Base-by-base conservation (phyloP, 2,888 invertebrate genomes). In the Eristalis pertinax region DNA sequence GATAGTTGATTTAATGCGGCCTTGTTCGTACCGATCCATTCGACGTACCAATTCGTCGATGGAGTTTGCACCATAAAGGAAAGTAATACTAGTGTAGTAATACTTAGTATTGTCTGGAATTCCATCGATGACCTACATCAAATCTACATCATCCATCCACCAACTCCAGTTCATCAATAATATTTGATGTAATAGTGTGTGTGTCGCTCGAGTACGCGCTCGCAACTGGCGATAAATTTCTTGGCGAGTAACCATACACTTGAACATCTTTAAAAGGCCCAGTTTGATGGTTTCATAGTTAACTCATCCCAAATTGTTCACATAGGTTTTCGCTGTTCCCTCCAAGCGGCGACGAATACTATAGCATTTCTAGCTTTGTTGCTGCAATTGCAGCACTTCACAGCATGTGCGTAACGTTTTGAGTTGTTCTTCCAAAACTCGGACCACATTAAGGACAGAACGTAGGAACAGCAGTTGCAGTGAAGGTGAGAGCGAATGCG, bases 81-180 rank as follows among this genome's bases (percentile, higher is more conserved):
- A 5, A 0, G 68, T 41, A n/a, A 73, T 15, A 13, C n/a, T 70
- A n/a, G n/a, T n/a, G n/a, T n/a, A n/a, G n/a, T n/a, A n/a, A n/a
- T n/a, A n/a, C n/a, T 75, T 72, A 10, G 41, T 77, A 11, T 72
- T 65, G 22, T 77, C 50, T 4, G 11, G 43, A 2, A 77, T 64
- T 15, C 76, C 75, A 32, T 76, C 82, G 22, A 82, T 60, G 7
- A 82, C 70, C 13, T 60, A 43, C 60, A 76, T n/a, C n/a, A n/a
- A n/a, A n/a, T n/a, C n/a, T n/a, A n/a, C n/a, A n/a, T n/a, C n/a
- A n/a, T n/a, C n/a, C n/a, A n/a, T n/a, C n/a, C n/a, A n/a, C n/a
- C n/a, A n/a, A n/a, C n/a, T n/a, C n/a, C n/a, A n/a, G n/a, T n/a
- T n/a, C 72, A 2, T 38, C 62, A n/a, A 73, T 24, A 10, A 43